These are phyloP conservation scores for Prionailurus viverrinus DNA, from an alignment of 2,113 vertebrate genomes.

Conservation along the genomic window DNA sequence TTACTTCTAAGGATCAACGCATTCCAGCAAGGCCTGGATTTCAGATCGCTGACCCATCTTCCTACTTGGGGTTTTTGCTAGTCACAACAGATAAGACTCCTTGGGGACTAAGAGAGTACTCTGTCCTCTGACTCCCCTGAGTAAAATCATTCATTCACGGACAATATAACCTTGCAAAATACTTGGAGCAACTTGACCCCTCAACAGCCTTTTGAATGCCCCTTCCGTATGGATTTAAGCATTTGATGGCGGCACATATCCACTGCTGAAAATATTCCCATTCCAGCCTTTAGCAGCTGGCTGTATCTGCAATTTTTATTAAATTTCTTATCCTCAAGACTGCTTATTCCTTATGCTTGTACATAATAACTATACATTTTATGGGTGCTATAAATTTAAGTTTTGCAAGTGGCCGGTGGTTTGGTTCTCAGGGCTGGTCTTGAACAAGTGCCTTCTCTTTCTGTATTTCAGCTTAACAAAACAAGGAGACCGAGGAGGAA, in stretches of 20 bases:
- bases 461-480: conserved; percentile 48
- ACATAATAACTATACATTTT: conserved; percentile 49
- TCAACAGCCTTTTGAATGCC: conserved; percentile 7
- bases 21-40: conserved; percentile 60
- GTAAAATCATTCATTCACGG: conserved; percentile 43
- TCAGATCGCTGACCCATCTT: conserved; percentile 56
- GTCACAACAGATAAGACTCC: conserved; percentile 50
- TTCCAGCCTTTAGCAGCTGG: background rate
- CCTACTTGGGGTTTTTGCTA: conserved; percentile 32
- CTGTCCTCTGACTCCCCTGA: conserved; percentile 20
- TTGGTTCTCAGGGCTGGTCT: conserved; percentile 20
- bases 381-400: conserved; percentile 64
- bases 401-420: conserved; percentile 34
- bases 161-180: conserved; percentile 51
- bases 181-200: background rate
- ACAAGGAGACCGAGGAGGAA: conserved; percentile 39
- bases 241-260: background rate
- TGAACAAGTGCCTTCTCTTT: conserved; percentile 43
- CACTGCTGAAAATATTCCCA: background rate
- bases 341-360: conserved; percentile 28
- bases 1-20: conserved; percentile 66
- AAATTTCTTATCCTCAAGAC: conserved; percentile 38
- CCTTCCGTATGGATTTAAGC: background rate
- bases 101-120: background rate
- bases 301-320: conserved; percentile 35